Base-by-base conservation (phyloP, 2,113 vertebrate species). In the Hystrix cristata region DNA sequence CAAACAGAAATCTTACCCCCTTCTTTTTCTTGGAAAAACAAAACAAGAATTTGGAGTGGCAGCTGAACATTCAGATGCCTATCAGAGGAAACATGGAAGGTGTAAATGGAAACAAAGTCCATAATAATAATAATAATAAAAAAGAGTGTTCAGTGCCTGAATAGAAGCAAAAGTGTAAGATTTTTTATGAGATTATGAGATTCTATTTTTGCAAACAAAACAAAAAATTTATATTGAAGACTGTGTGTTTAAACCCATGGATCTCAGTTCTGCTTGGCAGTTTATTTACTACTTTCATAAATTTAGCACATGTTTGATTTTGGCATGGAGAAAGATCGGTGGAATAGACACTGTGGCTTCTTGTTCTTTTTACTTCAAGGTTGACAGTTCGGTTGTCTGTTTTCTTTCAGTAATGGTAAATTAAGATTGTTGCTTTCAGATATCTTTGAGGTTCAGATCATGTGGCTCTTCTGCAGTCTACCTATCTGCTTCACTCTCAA, bases 51-150 rank as follows among this genome's bases (percentile, higher is more conserved):
- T 4, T 79, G 55, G 51, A 74, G 34, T 15, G 67, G 13, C n/a
- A 59, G 3, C 65, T 48, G 18, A 87, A 38, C 48, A 89, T 59
- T 93, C 82, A 71, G 51, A 43, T 84, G 31, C 27, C n/a, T 62
- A 3, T 62, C 1, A 4, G 0, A 7, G 7, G 16, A 48, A 5
- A 2, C 18, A 38, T 51, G n/a, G 38, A 85, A 48, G 55, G 3
- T 62, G 13, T 13, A 51, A 27, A 19, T 64, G 29, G 34, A 38
- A 79, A 87, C 51, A 21, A 79, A 59, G 19, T 87, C 27, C 25
- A 27, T 57, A 65, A 0, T 53, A 87, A 57, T 38, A 90, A 92
- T 38, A 38, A 38, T 38, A 38, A 38, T 38, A 87, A 80, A 43
- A 48, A 4, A 4, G 62, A 69, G 19, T 79, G 21, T 3, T 83